Conservation (phyloP, 2,888 invertebrate species). For the Vanessa cardui region DNA sequence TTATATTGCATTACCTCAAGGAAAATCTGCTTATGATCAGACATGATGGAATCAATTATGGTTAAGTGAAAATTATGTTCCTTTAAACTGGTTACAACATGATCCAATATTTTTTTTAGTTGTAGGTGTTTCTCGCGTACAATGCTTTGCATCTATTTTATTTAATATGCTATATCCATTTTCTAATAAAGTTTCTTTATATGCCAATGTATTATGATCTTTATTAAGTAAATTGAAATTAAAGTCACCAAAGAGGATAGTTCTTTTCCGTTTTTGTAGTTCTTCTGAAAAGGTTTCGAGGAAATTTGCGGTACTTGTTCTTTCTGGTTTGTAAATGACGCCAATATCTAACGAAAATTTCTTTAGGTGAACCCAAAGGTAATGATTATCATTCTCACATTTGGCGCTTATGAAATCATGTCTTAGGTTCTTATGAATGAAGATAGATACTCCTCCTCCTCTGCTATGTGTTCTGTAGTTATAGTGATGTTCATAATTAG, state of each 20-base stretch:
- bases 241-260: constrained; percentile 9
- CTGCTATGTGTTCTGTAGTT: neutral
- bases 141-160: constrained; percentile 1
- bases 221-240: constrained; percentile 11
- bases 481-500: constrained; percentile 5
- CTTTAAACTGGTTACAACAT: constrained; percentile 1
- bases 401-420: neutral
- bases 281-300: constrained; percentile 6
- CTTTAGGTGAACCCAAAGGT: constrained; percentile 16
- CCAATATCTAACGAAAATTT: constrained; percentile 15
- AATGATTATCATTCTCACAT: constrained; percentile 15
- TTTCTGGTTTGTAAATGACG: constrained; percentile 5
- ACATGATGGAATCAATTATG: constrained; percentile 1
- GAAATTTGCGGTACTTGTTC: constrained; percentile 2
- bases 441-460: constrained; percentile 13
- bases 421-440: constrained; percentile 8
- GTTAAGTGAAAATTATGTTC: constrained; percentile 3
- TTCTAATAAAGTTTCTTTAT: constrained; percentile 7
- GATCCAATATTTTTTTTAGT: constrained; percentile 9
- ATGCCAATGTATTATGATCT: neutral
- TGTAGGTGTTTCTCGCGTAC: constrained; percentile 5
- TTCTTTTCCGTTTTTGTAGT: constrained; percentile 2
- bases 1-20: neutral
- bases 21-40: constrained; percentile 14
- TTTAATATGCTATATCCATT: constrained; percentile 8